Conservation (phyloP, 2,113 vertebrate species). For the Lipophrys pholis region DNA sequence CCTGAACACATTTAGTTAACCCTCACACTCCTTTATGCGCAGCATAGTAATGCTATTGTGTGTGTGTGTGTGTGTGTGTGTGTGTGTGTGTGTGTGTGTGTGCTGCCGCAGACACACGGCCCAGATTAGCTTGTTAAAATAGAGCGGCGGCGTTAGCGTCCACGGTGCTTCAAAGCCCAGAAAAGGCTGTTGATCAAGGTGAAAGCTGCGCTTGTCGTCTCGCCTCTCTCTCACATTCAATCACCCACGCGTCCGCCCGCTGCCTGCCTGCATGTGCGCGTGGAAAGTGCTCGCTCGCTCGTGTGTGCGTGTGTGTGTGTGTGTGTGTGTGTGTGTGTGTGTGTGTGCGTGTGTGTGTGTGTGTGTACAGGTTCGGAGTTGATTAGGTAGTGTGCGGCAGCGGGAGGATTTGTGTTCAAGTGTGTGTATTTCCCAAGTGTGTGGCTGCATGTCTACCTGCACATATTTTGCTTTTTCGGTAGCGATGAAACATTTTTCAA, state of each 20-base stretch:
- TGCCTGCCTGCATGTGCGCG: constrained; percentile 19
- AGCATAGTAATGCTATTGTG: background rate
- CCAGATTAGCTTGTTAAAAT: constrained; percentile 78
- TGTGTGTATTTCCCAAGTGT: background rate
- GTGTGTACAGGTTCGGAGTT: constrained; percentile 8
- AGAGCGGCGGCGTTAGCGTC: constrained; percentile 56
- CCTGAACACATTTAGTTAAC: background rate
- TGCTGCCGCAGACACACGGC: constrained; percentile 9
- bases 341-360: constrained; percentile 1
- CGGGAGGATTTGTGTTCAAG: background rate
- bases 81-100: constrained; percentile 13
- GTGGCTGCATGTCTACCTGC: background rate
- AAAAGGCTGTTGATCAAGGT: constrained; percentile 74
- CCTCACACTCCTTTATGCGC: background rate
- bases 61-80: no score
- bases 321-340: constrained; percentile 2
- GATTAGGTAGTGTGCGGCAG: constrained; percentile 22
- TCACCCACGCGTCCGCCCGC: constrained; percentile 52
- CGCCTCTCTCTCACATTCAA: constrained; percentile 55
- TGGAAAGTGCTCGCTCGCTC: background rate
- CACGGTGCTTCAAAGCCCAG: constrained; percentile 60
- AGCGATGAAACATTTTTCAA: background rate
- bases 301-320: constrained; percentile 24
- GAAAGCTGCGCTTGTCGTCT: constrained; percentile 70
- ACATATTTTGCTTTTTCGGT: constrained; percentile 26